These are phyloP conservation scores for Hemicentrotus pulcherrimus DNA, from an alignment of 35 echinoderm and acorn worm genomes.

Conservation along the genomic window DNA sequence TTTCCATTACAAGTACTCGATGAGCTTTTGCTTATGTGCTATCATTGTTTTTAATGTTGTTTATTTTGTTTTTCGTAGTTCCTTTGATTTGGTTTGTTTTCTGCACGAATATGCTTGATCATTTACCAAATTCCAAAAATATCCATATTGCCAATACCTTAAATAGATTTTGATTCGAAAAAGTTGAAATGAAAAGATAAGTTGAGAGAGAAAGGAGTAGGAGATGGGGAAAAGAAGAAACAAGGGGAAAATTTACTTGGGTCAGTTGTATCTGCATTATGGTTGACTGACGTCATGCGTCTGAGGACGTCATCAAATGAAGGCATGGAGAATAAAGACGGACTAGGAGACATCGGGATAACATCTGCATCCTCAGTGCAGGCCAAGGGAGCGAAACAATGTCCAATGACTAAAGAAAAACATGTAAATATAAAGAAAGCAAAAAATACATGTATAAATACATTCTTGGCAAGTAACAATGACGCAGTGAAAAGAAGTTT, in stretches of 20 bases:
- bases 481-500: too few relatives aligned
- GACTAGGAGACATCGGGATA: background rate
- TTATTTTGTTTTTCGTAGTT: too few relatives aligned
- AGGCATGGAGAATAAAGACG: slow-evolving; percentile 16
- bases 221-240: background rate
- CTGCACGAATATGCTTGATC: too few relatives aligned
- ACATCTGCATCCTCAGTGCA: background rate
- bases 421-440: too few relatives aligned
- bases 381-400: background rate
- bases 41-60: too few relatives aligned
- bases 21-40: too few relatives aligned
- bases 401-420: background rate
- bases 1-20: too few relatives aligned
- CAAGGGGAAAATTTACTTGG: background rate
- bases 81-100: too few relatives aligned
- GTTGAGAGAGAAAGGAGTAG: background rate
- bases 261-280: background rate
- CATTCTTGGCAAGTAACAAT: too few relatives aligned
- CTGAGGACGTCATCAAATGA: slow-evolving; percentile 27
- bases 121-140: background rate
- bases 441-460: too few relatives aligned
- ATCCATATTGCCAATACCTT: background rate
- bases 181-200: background rate
- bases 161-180: background rate
- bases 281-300: slow-evolving; percentile 15